Base-by-base conservation (phyloP, 1,140 invertebrate species). In the Mamestra configurata region DNA sequence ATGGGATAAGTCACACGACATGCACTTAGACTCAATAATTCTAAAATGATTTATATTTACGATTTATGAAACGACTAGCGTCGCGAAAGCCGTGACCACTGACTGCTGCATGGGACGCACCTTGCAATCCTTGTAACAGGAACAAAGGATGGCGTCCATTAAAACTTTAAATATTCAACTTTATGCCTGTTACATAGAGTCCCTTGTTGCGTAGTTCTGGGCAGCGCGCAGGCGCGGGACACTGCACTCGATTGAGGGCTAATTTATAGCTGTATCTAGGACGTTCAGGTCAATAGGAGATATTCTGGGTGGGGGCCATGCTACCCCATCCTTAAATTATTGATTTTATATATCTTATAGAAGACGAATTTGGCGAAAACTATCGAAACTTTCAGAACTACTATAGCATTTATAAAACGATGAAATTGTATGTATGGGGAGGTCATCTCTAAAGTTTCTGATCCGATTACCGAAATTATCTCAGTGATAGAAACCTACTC, bases 211-310 rank as follows among this genome's bases (percentile, higher is more conserved):
- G 18, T 24, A 35, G 13, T 1, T 20, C 0, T 22, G 51, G 13
- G 71, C n/a, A 40, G 37, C 31, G 71, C 71, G 71, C 71, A 73
- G 20, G 53, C 71, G 71, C 40, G 66, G 40, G 37, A 46, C n/a
- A 20, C 66, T 70, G 66, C 66, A 70, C 49, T 46, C 11, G 66
- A 46, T 46, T 43, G 61, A 66, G 8, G 11, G 15, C 22, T 49
- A 46, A 61, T 27, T 46, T 24, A 49, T 15, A 70, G 22, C 22
- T 46, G 5, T 27, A 27, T 46, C 22, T 43, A 70, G 37, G 31
- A 27, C 13, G 15, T 24, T 27, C 20, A 43, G 61, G 35, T 43
- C 18, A 40, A 66, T 4, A 11, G 4, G 31, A 10, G 49, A n/a
- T 35, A 18, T 37, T 27, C 1, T 0, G 13, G 22, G 55, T 27